Percentiles rank a stretch among this genome's conserved stretches.
Conservation (phyloP, 2,797 vertebrate species). For the Danio jaintianensis region DNA sequence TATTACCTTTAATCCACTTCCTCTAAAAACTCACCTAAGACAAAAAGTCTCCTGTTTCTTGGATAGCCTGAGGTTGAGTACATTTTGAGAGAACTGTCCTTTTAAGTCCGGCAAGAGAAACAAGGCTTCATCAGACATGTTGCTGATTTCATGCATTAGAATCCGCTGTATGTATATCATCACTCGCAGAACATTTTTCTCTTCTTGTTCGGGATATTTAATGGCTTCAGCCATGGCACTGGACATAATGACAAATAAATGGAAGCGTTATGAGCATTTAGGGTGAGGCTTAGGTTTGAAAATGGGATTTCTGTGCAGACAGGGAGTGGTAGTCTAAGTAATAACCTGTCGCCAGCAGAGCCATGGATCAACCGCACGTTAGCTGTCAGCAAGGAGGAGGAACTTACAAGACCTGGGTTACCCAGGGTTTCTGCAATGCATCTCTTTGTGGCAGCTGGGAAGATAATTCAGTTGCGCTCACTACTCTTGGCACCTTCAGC, state of each 20-base stretch:
- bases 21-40: too few relatives aligned
- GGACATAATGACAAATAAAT: slow-evolving; percentile 63
- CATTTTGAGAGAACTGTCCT: too few relatives aligned
- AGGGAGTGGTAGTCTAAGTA: slow-evolving; percentile 56
- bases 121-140: slow-evolving; percentile 35
- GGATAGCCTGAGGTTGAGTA: too few relatives aligned
- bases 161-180: slow-evolving; percentile 54
- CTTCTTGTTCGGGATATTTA: slow-evolving; percentile 43
- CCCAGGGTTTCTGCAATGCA: slow-evolving; percentile 21
- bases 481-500: slow-evolving; percentile 25
- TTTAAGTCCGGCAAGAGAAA: slow-evolving; percentile 23
- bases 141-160: slow-evolving; percentile 54
- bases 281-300: slow-evolving; percentile 49
- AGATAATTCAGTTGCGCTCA: slow-evolving; percentile 34
- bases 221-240: slow-evolving; percentile 51
- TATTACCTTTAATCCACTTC: too few relatives aligned
- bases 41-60: too few relatives aligned
- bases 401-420: slow-evolving; percentile 21
- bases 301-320: slow-evolving; percentile 58
- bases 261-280: slow-evolving; percentile 46
- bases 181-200: slow-evolving; percentile 49
- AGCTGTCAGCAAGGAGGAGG: slow-evolving; percentile 42
- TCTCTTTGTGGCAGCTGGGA: slow-evolving; percentile 14
- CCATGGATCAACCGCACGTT: slow-evolving; percentile 52
- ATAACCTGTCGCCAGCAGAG: slow-evolving; percentile 57